Evolutionary conservation across 2,113 vertebrate species (phyloP), one percentile per base, ranked within the genome.

Genomic region (Charina bottae): DNA sequence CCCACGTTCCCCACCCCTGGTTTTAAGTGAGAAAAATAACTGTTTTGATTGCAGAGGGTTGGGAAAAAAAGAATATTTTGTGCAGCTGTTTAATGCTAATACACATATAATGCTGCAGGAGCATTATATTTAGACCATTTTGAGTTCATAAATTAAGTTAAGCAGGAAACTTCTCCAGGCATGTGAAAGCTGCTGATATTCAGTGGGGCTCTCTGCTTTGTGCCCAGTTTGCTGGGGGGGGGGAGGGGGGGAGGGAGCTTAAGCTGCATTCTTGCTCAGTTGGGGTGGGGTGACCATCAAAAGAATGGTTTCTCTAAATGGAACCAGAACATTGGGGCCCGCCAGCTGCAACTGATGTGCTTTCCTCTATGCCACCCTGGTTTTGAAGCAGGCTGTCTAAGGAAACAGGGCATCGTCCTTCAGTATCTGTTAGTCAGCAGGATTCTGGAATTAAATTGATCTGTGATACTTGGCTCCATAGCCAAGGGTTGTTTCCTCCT

Each of bases 61-160:
- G n/a, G 88, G 84, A 33, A 55, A 3, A n/a, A 37, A 33, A 28
- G 42, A 88, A 6, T 86, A 87, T 85, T 54, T 3, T 83, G 17
- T 86, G 13, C 2, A 17, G 2, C 9, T 60, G 59, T 87, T 92
- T 94, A 85, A 83, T 93, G 91, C 93, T 88, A 92, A 92, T 90
- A 93, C 92, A 83, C 49, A 68, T 89, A 92, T 89, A 92, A 93
- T 93, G 95, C 93, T 86, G 54, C 91, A 92, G 91, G 23, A 64
- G 92, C 93, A 56, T 59, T 84, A 0, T 19, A 60, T 85, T 15
- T 90, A 0, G 83, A 0, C 86, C 85, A 59, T 55, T 93, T 4
- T 90, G 92, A 84, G 92, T 94, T 85, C 9, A 46, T 15, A 91
- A 91, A 3, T 4, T 83, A 54, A 91, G 15, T 90, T 91, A 90